Evolutionary conservation across 2,797 vertebrate species (phyloP).

Genomic region (Streptopelia turtur): DNA sequence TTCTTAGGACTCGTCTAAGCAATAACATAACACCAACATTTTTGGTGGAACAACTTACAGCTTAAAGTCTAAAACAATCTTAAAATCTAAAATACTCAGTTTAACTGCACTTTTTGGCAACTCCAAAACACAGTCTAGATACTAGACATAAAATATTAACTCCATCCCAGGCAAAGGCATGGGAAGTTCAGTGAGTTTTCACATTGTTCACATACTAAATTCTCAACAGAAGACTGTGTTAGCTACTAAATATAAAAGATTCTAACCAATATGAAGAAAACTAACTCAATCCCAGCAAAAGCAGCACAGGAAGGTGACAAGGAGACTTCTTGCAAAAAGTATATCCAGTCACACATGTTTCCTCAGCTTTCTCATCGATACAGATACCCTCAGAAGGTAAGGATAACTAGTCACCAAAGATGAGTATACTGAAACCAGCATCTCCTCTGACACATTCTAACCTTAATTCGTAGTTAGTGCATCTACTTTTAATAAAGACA

Average conservation of each 20-base stretch:
- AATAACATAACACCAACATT: not conserved
- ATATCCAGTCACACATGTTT: not conserved
- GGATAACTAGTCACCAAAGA: not conserved
- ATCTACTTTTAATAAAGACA: not conserved
- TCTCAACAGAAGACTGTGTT: too few relatives aligned
- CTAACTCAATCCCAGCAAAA: too few relatives aligned
- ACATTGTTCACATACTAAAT: too few relatives aligned
- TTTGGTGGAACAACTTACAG: not conserved
- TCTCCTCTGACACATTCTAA: not conserved
- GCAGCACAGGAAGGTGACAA: not conserved
- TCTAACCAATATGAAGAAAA: too few relatives aligned
- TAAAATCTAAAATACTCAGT: not conserved
- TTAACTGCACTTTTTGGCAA: not conserved
- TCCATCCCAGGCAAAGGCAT: too few relatives aligned
- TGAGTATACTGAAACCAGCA: not conserved
- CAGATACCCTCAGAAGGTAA: not conserved
- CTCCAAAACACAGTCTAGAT: too few relatives aligned
- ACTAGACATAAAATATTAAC: too few relatives aligned
- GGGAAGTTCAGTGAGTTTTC: too few relatives aligned
- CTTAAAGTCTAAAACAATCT: not conserved
- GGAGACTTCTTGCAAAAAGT: not conserved
- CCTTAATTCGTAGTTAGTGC: not conserved
- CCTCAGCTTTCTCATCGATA: not conserved
- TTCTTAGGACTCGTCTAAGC: not conserved
- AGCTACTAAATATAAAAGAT: too few relatives aligned